Conservation (phyloP, 2,113 vertebrate species). For the Galemys pyrenaicus region DNA sequence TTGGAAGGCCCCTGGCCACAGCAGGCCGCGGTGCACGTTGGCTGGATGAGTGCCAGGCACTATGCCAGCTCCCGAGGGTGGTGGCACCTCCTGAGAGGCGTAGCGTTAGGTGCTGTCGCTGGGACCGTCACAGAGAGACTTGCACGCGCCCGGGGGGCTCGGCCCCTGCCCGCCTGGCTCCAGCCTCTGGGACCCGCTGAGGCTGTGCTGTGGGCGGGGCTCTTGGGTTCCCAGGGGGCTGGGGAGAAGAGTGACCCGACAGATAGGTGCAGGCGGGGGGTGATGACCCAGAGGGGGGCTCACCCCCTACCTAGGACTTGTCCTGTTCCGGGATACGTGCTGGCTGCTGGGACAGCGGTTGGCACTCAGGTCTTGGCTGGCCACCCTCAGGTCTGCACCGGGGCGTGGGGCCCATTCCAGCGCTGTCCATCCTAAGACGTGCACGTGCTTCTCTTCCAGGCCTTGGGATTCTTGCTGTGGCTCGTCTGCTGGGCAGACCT, state of each 20-base stretch:
- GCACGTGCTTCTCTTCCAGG: slow-evolving; percentile 82
- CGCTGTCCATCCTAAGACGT: not conserved
- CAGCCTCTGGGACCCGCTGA: too few relatives aligned
- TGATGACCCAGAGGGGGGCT: not conserved
- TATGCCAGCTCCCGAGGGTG: too few relatives aligned
- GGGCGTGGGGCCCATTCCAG: accelerated
- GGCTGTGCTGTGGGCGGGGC: not conserved
- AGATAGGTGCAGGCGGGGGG: accelerated
- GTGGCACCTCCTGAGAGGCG: too few relatives aligned
- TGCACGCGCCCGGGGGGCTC: too few relatives aligned
- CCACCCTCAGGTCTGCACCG: accelerated
- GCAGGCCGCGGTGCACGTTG: too few relatives aligned
- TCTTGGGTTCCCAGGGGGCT: not conserved
- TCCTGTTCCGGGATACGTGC: not conserved
- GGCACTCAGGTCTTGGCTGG: not conserved
- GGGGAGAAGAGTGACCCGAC: accelerated
- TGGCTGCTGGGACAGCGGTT: not conserved
- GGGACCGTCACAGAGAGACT: too few relatives aligned
- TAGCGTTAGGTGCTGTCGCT: too few relatives aligned
- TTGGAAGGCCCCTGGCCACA: not conserved
- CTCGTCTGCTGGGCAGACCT: slow-evolving; percentile 98
- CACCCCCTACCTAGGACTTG: not conserved
- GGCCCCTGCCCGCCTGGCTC: too few relatives aligned
- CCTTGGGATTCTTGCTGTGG: slow-evolving; percentile 93
- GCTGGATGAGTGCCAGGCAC: not conserved